Conservation (phyloP, 2,113 vertebrate genomes). For the Brachirus orientalis region DNA sequence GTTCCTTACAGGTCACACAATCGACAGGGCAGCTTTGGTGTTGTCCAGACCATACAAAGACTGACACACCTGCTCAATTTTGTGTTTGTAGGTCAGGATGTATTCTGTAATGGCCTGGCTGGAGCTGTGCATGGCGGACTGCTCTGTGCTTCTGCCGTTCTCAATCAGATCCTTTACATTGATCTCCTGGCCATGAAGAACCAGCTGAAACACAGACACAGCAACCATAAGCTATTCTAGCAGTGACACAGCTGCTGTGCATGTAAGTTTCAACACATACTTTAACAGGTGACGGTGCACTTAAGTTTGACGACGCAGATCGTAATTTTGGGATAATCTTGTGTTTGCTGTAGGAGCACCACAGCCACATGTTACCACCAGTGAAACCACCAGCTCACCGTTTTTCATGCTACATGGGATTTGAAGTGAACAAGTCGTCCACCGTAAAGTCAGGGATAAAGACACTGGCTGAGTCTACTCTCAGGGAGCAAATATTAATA, state of each 20-base stretch:
- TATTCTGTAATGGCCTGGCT: conserved; percentile 85
- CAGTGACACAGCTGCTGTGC: not conserved
- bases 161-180: conserved; percentile 83
- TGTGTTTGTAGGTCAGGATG: conserved; percentile 81
- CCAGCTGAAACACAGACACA: conserved; percentile 66
- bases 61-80: not conserved
- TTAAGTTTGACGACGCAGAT: too few relatives aligned
- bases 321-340: too few relatives aligned
- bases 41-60: not conserved
- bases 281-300: too few relatives aligned
- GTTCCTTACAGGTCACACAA: conserved; percentile 79
- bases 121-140: conserved; percentile 85
- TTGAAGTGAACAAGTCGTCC: too few relatives aligned
- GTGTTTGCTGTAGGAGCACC: too few relatives aligned
- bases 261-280: too few relatives aligned
- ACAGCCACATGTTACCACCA: too few relatives aligned
- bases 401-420: too few relatives aligned
- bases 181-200: conserved; percentile 83
- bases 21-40: not conserved
- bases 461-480: too few relatives aligned
- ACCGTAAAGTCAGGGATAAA: too few relatives aligned
- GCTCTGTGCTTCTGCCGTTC: conserved; percentile 80
- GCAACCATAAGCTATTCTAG: conserved; percentile 4
- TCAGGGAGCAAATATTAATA: too few relatives aligned
- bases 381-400: too few relatives aligned